Evolutionary conservation across 1,140 invertebrate species (phyloP).

Genomic region (Eumaeus atala): DNA sequence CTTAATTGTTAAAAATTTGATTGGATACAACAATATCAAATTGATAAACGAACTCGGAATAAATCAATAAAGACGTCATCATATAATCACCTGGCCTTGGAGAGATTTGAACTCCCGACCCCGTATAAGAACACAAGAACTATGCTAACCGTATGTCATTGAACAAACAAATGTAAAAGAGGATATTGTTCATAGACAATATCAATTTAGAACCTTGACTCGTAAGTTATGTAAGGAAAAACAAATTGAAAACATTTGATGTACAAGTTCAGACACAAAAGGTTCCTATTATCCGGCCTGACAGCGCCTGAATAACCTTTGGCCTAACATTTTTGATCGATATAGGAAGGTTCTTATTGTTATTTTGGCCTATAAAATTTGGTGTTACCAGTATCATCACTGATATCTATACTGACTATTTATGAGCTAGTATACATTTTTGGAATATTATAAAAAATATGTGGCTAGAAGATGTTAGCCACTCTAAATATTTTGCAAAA

Average conservation of each 20-base stretch:
- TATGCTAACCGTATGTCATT: too few relatives aligned
- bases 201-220: conserved; percentile 11
- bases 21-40: too few relatives aligned
- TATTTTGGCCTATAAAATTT: neutral
- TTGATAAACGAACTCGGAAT: too few relatives aligned
- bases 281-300: conserved; percentile 13
- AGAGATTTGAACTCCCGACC: too few relatives aligned
- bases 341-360: conserved; percentile 30
- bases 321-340: conserved; percentile 54
- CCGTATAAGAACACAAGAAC: too few relatives aligned
- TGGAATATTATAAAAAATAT: too few relatives aligned
- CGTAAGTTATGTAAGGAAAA: conserved; percentile 11
- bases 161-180: neutral
- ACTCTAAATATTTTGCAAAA: too few relatives aligned
- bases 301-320: conserved; percentile 52
- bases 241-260: conserved; percentile 14
- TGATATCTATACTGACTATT: neutral
- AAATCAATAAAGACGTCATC: too few relatives aligned
- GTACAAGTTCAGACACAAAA: conserved; percentile 17
- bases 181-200: conserved; percentile 6
- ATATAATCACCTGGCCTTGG: too few relatives aligned
- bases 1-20: too few relatives aligned
- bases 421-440: too few relatives aligned
- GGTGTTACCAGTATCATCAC: neutral
- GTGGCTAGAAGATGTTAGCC: too few relatives aligned